Percentiles rank a stretch among this genome's conserved stretches.
phyloP scores from a whole-genome alignment of 2,113 vertebrate genomes.

The Callocephalon fimbriatum region DNA sequence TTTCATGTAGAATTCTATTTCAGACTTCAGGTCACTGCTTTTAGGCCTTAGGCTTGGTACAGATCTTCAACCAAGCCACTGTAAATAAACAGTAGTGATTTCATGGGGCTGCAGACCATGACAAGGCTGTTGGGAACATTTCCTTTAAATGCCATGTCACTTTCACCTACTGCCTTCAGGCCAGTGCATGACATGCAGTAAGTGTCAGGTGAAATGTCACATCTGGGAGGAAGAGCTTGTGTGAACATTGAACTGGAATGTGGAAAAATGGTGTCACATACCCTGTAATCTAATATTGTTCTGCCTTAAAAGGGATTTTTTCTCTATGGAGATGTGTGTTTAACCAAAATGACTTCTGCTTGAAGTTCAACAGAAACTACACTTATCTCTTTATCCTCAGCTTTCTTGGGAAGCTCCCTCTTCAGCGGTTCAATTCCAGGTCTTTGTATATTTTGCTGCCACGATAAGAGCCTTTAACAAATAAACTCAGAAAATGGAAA shows the following conservation, averaged over 20 bases:
- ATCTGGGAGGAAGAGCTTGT: constrained; percentile 54
- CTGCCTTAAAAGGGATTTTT: constrained; percentile 47
- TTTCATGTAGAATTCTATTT: constrained; percentile 31
- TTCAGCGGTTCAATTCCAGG: neutral
- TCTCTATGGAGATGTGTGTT: constrained; percentile 20
- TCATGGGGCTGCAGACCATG: neutral
- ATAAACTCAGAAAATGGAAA: constrained; percentile 44
- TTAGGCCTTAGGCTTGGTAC: neutral
- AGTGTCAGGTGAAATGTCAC: constrained; percentile 49
- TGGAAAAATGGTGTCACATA: constrained; percentile 49
- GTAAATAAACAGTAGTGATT: constrained; percentile 34
- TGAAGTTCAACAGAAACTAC: constrained; percentile 49
- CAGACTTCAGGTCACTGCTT: constrained; percentile 33
- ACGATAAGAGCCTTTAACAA: constrained; percentile 38
- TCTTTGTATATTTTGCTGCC: constrained; percentile 49
- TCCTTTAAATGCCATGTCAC: constrained; percentile 53
- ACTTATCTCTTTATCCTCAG: constrained; percentile 26
- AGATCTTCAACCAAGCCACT: constrained; percentile 37
- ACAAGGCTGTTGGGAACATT: neutral
- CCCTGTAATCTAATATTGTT: constrained; percentile 33
- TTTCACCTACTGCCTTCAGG: constrained; percentile 48
- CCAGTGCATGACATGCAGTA: constrained; percentile 26
- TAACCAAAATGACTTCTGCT: constrained; percentile 46
- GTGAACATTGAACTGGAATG: constrained; percentile 20
- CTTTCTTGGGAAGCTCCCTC: constrained; percentile 54